Conservation (phyloP, 2,888 invertebrate genomes). For the Diplolepis rosae region DNA sequence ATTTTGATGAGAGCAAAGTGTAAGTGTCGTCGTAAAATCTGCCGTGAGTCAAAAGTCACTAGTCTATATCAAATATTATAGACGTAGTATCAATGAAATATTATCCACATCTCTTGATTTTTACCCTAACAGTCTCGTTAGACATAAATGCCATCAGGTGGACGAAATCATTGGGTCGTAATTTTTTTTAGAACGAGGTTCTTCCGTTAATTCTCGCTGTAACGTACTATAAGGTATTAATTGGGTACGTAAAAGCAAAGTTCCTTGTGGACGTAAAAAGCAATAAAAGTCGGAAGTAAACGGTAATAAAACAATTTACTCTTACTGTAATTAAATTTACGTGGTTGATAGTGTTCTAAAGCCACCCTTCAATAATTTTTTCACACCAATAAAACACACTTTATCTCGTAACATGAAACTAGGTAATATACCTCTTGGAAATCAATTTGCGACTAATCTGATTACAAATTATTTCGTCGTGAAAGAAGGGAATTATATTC, state of each 20-base stretch:
- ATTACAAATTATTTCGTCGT: no score
- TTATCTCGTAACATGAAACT: no score
- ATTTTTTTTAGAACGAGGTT: constrained; percentile 7
- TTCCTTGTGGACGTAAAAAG: constrained; percentile 4
- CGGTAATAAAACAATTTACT: constrained; percentile 14
- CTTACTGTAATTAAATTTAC: background rate
- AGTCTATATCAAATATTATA: no score
- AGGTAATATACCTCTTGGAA: no score
- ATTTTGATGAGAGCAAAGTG: no score
- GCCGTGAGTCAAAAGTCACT: no score
- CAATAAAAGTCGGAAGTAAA: background rate
- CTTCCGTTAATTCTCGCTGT: background rate
- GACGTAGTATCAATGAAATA: no score
- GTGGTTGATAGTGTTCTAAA: background rate
- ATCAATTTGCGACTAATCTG: no score
- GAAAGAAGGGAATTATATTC: no score
- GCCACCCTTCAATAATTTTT: background rate
- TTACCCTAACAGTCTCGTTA: background rate
- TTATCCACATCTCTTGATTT: no score
- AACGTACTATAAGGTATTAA: constrained; percentile 12
- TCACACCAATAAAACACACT: background rate
- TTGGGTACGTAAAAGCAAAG: constrained; percentile 8
- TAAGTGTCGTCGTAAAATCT: no score
- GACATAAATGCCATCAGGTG: background rate
- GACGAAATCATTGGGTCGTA: background rate